A percentile compares a stretch with the other conserved stretches of the same genome.
Evolutionary conservation across 2,113 vertebrate genomes (phyloP).

Genomic region (Salvelinus namaycush): DNA sequence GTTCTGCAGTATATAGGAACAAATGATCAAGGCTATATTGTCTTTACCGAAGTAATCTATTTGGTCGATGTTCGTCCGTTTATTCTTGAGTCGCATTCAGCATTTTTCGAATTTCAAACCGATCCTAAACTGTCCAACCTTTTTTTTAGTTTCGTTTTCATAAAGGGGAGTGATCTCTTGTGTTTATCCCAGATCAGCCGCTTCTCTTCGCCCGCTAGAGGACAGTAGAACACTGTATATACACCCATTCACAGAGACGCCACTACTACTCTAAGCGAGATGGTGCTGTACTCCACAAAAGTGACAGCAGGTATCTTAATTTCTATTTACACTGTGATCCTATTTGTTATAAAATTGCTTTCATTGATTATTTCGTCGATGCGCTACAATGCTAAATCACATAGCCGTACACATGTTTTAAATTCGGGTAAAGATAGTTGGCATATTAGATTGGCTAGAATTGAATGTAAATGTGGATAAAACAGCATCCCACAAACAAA

Average conservation of each 20-base stretch:
- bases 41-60: too few species aligned
- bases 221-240: slow-evolving; percentile 44
- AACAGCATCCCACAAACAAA: neutral
- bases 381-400: neutral
- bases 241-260: neutral
- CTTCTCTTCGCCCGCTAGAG: slow-evolving; percentile 44
- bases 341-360: neutral
- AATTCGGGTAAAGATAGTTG: neutral
- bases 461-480: neutral
- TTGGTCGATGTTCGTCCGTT: neutral
- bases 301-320: slow-evolving; percentile 5
- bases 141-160: neutral
- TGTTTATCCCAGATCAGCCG: neutral
- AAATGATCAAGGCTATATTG: too few species aligned
- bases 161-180: neutral
- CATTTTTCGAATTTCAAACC: neutral
- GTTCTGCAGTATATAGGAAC: too few species aligned
- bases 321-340: neutral
- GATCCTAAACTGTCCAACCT: neutral
- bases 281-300: slow-evolving; percentile 17
- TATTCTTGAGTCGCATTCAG: neutral
- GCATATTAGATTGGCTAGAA: neutral
- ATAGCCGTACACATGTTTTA: neutral
- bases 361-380: neutral
- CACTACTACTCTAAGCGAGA: slow-evolving; percentile 13